Base-by-base conservation (phyloP, 2,888 invertebrate genomes). In the Ramazzottius varieornatus region DNA sequence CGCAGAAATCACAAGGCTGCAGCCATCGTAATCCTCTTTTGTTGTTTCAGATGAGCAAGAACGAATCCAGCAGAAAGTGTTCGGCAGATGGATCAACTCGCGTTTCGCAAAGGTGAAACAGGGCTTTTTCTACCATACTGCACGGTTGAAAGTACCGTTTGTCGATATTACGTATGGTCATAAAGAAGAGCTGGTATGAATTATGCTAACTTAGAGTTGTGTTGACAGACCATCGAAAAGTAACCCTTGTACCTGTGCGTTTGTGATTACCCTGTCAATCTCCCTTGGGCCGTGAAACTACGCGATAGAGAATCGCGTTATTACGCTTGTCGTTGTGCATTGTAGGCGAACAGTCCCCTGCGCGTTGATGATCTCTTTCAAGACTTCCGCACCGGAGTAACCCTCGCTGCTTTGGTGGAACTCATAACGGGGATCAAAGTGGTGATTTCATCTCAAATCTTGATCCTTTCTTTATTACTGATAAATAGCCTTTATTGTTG, bases 51-150 rank as follows among this genome's bases (percentile, higher is more conserved):
- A 29, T 29, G 54, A 54, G 29, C 54, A 54, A 54, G 54, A 54
- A 54, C 20, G 54, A 29, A 29, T 54, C 20, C 54, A 54, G 54
- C 54, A 54, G 54, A 54, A 54, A 54, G 54, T 54, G 4, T 54
- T 54, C 24, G 54, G 16, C 4, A 4, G 29, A 13, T 54, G 54
- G 54, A 54, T 54, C 20, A 54, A 54, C 29, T 54, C 54, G 29
- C 54, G 54, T n/a, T 54, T 54, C 29, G 20, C 54, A 4, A 54
- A 54, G 54, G 54, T 40, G 40, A 8, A n/a, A n/a, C n/a, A n/a
- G n/a, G n/a, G n/a, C n/a, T n/a, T n/a, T n/a, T n/a, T n/a, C n/a
- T n/a, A n/a, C n/a, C n/a, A n/a, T n/a, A n/a, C n/a, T n/a, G n/a
- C n/a, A n/a, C n/a, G n/a, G n/a, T n/a, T n/a, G n/a, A n/a, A n/a